phyloP scores from a whole-genome alignment of 2,113 vertebrate species.

The Anser brachyrhynchus region DNA sequence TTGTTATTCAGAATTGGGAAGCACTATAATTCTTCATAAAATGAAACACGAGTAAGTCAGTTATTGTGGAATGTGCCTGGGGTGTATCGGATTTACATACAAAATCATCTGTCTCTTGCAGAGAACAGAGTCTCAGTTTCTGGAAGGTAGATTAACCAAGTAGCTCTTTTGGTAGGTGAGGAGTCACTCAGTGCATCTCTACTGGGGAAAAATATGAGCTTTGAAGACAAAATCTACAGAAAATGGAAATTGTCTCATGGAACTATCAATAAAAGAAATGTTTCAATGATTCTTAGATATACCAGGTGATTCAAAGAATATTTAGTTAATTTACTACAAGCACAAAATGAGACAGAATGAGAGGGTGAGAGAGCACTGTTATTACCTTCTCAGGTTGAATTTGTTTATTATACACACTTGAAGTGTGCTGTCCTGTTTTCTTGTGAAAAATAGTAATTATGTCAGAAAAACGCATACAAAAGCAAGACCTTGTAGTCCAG shows the following conservation, averaged over 20 bases:
- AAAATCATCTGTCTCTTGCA: background rate
- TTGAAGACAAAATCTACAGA: background rate
- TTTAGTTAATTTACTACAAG: background rate
- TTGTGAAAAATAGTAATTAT: background rate
- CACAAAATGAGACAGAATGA: background rate
- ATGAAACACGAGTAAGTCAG: background rate
- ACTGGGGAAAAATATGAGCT: background rate
- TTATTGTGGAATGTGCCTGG: background rate
- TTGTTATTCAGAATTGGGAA: background rate
- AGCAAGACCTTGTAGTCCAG: background rate
- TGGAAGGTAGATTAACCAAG: background rate
- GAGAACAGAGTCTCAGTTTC: background rate
- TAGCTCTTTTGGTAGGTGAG: background rate
- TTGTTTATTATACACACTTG: background rate
- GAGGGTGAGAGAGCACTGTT: background rate
- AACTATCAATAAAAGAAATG: background rate
- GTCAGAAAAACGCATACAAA: background rate
- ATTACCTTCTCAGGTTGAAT: background rate
- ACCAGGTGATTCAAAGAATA: background rate
- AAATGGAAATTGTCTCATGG: background rate
- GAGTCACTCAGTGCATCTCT: background rate
- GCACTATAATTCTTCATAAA: background rate
- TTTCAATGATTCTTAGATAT: background rate
- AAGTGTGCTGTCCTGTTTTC: background rate
- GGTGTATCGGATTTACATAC: background rate